These are phyloP conservation scores for Papilio polytes DNA, from an alignment of 1,140 invertebrate species.

Conservation along the genomic window DNA sequence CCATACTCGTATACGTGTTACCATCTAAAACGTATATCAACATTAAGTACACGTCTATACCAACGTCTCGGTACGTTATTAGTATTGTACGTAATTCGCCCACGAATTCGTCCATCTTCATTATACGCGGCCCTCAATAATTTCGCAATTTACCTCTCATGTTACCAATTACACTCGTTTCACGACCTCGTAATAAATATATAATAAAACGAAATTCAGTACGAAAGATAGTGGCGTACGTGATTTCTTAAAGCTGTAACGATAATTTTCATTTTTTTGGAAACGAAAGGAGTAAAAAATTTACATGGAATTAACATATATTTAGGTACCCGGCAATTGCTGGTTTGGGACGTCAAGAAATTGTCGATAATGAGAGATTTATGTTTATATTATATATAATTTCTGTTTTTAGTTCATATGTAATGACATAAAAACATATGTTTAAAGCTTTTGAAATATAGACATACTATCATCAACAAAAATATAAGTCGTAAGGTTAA, in stretches of 20 bases:
- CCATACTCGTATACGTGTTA: constrained; percentile 49
- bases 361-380: constrained; percentile 19
- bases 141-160: constrained; percentile 37
- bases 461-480: background rate
- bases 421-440: background rate
- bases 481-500: background rate
- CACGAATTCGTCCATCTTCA: constrained; percentile 27
- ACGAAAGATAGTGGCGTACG: constrained; percentile 27
- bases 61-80: constrained; percentile 1
- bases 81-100: constrained; percentile 27
- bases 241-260: constrained; percentile 36
- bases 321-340: background rate
- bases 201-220: constrained; percentile 37
- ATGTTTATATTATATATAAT: background rate
- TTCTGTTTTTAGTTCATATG: background rate
- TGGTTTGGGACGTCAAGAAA: constrained; percentile 5
- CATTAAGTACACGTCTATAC: constrained; percentile 5
- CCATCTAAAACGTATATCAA: constrained; percentile 48
- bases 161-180: constrained; percentile 32
- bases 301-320: constrained; percentile 37
- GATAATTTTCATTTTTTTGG: constrained; percentile 37
- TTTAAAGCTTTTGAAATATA: background rate
- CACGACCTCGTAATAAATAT: constrained; percentile 28
- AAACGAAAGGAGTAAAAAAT: constrained; percentile 27
- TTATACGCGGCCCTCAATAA: constrained; percentile 23